Evolutionary conservation across 2,797 vertebrate species (phyloP), one percentile per base, ranked within the genome.

Genomic region (Chiloscyllium punctatum): DNA sequence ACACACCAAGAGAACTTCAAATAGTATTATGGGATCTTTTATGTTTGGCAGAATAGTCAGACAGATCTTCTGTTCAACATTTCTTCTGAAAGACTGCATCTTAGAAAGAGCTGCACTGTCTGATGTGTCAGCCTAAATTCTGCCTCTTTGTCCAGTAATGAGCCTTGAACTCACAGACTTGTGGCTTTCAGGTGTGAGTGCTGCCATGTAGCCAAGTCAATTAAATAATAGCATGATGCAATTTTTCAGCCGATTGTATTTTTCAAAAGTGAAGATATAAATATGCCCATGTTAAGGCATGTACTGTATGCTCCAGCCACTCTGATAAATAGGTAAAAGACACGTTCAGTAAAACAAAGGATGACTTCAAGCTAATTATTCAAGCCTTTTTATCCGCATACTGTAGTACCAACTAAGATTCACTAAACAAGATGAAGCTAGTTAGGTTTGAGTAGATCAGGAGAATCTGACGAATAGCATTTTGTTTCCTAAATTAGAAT

Each of bases 241-340:
- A 37, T 21, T 92, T 92, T 69, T n/a, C 23, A 69, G 21, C 3
- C 42, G 66, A 92, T 21, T 69, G 21, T 42, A 92, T 92, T 42
- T 92, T n/a, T n/a, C 62, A 69, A 84, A 92, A 68, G 30, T 92
- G 90, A 30, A 37, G 62, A 68, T 69, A 92, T 92, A 92, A 69
- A 92, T 69, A 18, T 69, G 6, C 8, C n/a, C 37, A 68, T 5
- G 11, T 92, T 92, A 69, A 92, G 69, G 18, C n/a, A 69, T 66
- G 30, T 18, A 25, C 21, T 92, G 7, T 48, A n/a, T n/a, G 42
- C 9, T 42, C 25, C 27, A n/a, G 23, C 25, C 62, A 84, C 33
- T 69, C 21, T 69, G 66, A n/a, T 66, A 92, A 69, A 37, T 69
- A 37, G 21, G 66, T 69, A 13, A 92, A 92, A 92, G n/a, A 16